Evolutionary conservation across 2,888 invertebrate species (phyloP), one percentile per base, ranked within the genome.

Genomic region (Pomacea canaliculata): DNA sequence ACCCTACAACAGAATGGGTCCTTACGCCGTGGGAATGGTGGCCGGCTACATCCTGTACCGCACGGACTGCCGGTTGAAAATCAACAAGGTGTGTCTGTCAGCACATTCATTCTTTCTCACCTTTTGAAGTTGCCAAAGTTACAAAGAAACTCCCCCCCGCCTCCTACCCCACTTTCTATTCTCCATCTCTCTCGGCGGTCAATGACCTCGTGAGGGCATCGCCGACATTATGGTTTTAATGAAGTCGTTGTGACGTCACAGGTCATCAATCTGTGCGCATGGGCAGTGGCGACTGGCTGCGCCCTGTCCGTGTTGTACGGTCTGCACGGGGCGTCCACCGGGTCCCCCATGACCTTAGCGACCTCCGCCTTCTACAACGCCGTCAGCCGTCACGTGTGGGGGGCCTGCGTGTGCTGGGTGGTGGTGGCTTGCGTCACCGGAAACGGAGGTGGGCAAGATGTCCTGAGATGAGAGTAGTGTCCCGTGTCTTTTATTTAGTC

Each of bases 341-440:
- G 89, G 0, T 56, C 80, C 46, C 70, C 69, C 1, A 49, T 85
- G 9, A 73, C 83, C 10, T 75, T 78, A 27, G 81, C 78, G 0
- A 78, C 82, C 13, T 82, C 85, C 8, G 88, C 89, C 23, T 79
- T 89, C 65, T 93, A 92, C 83, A 84, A 91, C 59, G 87, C 91
- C 13, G 81, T 91, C 69, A 88, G 90, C 63, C 85, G 92, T 78
- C 90, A 91, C 23, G 87, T 90, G n/a, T 93, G 93, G 93, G 89
- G 90, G 5, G 74, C 91, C 4, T 91, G 91, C 1, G 80, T 93
- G 13, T 87, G 88, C 63, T 93, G 93, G 93, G 89, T 93, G 16
- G 90, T 93, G 69, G 91, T 92, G 82, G 91, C 91, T 70, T 92
- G 92, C 79, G 85, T 88, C n/a, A 85, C 90, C 72, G 92, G 92